These are phyloP conservation scores for Caenorhabditis inopinata DNA, from an alignment of 1,140 invertebrate species.

Conservation along the genomic window DNA sequence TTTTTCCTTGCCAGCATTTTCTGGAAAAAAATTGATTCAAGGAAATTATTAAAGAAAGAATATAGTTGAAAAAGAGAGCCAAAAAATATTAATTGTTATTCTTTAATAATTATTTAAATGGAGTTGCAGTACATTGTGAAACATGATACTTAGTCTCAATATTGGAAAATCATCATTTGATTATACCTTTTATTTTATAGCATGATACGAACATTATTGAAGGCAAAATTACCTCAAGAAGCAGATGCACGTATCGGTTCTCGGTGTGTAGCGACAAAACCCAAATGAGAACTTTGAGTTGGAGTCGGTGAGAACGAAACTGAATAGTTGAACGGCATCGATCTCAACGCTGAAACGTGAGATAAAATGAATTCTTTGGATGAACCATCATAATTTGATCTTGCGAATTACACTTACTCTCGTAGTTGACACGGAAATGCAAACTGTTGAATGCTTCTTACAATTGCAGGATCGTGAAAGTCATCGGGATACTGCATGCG, in stretches of 20 bases:
- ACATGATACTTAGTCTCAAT: no score
- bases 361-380: neutral
- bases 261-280: conserved; percentile 57
- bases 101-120: no score
- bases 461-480: conserved; percentile 50
- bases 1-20: no score
- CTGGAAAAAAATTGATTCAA: no score
- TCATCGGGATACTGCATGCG: conserved; percentile 54
- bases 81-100: no score
- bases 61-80: no score
- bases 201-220: no score
- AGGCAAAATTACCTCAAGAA: conserved; percentile 51
- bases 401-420: conserved; percentile 22
- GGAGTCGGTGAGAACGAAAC: conserved; percentile 57
- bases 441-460: conserved; percentile 55
- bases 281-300: conserved; percentile 56
- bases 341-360: conserved; percentile 50
- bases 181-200: no score
- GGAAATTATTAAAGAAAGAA: no score
- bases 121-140: no score
- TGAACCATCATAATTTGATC: neutral
- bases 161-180: no score
- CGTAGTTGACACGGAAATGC: conserved; percentile 51
- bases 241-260: conserved; percentile 57
- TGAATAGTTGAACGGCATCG: conserved; percentile 61